These are phyloP conservation scores for Alauda arvensis DNA, from an alignment of 2,797 vertebrate species.

Conservation along the genomic window DNA sequence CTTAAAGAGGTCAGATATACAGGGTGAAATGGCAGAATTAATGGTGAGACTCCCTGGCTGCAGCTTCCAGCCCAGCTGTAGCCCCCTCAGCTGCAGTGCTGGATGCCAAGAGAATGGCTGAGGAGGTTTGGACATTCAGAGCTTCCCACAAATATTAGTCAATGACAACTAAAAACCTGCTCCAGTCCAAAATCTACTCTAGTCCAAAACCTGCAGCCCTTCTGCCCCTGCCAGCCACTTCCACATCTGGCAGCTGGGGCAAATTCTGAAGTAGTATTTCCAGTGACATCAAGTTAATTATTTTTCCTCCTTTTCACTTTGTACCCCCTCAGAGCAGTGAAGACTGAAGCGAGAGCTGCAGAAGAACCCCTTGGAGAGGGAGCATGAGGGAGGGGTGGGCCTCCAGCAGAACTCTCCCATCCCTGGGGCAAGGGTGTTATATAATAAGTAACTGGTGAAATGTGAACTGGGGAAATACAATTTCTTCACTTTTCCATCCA, in stretches of 20 bases:
- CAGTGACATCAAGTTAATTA: not conserved
- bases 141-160: not conserved
- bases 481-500: not conserved
- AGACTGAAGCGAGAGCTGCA: not conserved
- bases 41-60: not conserved
- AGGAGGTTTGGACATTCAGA: not conserved
- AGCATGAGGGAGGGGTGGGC: not conserved
- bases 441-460: not conserved
- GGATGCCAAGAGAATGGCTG: not conserved
- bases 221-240: not conserved
- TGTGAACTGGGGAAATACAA: not conserved
- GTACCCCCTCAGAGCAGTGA: not conserved
- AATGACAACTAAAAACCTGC: not conserved
- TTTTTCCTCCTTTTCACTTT: not conserved
- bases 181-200: not conserved
- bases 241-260: not conserved
- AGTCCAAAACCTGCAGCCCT: not conserved
- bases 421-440: not conserved
- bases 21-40: conserved; percentile 17
- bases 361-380: not conserved
- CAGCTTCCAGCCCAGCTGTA: not conserved
- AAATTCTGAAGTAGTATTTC: not conserved
- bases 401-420: not conserved
- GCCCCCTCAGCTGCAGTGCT: not conserved
- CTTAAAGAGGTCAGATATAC: conserved; percentile 35